Conservation (phyloP, 1,140 invertebrate species). For the Meloidogyne hapla region DNA sequence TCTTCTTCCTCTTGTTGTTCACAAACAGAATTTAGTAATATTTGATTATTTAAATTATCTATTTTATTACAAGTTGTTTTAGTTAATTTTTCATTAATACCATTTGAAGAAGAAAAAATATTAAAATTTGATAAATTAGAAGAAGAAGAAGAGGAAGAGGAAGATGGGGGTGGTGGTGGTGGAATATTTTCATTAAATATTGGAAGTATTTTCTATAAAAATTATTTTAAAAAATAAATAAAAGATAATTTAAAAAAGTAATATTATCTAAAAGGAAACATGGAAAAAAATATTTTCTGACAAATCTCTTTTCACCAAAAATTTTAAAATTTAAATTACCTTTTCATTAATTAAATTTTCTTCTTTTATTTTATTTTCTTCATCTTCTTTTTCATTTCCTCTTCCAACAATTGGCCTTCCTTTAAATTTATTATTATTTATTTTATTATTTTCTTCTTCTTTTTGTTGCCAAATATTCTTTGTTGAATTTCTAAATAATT, state of each 20-base stretch:
- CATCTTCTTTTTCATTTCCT: not conserved
- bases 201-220: not conserved
- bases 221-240: no score
- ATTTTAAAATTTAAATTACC: no score
- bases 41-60: no score
- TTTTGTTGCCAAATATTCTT: constrained; percentile 9
- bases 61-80: no score
- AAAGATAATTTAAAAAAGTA: no score
- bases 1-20: not conserved
- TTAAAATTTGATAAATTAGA: not conserved
- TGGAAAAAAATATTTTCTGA: no score
- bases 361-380: not conserved
- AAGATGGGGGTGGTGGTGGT: not conserved
- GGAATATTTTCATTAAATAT: not conserved
- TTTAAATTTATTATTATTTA: constrained; percentile 15
- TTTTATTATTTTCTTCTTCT: constrained; percentile 3
- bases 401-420: not conserved
- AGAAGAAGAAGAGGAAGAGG: not conserved
- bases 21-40: not conserved
- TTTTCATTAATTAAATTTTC: not conserved
- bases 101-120: no score
- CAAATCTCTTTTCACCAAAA: no score
- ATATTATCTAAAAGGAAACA: no score
- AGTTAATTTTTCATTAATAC: no score
- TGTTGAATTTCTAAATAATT: constrained; percentile 43